These are phyloP conservation scores for Pseudeuparius sepicola DNA, from an alignment of 2,888 invertebrate genomes.

Conservation along the genomic window DNA sequence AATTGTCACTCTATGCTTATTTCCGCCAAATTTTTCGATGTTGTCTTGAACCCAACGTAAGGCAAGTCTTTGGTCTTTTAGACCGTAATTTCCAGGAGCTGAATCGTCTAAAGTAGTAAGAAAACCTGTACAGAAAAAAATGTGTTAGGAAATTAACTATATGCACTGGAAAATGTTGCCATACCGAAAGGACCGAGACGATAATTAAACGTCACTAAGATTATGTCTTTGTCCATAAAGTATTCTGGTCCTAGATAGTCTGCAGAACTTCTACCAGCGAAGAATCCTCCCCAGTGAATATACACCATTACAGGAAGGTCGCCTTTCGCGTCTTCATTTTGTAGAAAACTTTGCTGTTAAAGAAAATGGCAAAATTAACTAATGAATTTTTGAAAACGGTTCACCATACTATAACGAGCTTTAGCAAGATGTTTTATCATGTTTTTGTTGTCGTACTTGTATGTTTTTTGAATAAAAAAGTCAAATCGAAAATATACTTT, in stretches of 20 bases:
- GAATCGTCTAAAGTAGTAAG: slow-evolving; percentile 40
- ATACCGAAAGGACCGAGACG: slow-evolving; percentile 35
- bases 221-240: slow-evolving; percentile 42
- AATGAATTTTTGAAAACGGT: too few species aligned
- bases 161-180: slow-evolving; percentile 5
- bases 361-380: too few species aligned
- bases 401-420: too few species aligned
- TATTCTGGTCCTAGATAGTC: slow-evolving; percentile 41
- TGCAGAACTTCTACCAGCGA: slow-evolving; percentile 40
- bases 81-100: slow-evolving; percentile 42
- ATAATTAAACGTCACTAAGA: slow-evolving; percentile 42
- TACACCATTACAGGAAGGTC: slow-evolving; percentile 47
- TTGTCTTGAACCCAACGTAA: slow-evolving; percentile 41
- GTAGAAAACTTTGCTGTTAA: too few species aligned
- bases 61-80: slow-evolving; percentile 43
- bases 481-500: too few species aligned
- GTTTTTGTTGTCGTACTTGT: too few species aligned
- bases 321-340: too few species aligned
- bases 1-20: slow-evolving; percentile 38
- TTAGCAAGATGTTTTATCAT: too few species aligned
- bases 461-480: too few species aligned
- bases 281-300: slow-evolving; percentile 45
- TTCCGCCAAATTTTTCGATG: slow-evolving; percentile 40
- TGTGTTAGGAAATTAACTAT: slow-evolving; percentile 7
- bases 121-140: slow-evolving; percentile 19